These are phyloP conservation scores for Heliconius ethilla DNA, from an alignment of 2,888 invertebrate genomes.

Conservation along the genomic window DNA sequence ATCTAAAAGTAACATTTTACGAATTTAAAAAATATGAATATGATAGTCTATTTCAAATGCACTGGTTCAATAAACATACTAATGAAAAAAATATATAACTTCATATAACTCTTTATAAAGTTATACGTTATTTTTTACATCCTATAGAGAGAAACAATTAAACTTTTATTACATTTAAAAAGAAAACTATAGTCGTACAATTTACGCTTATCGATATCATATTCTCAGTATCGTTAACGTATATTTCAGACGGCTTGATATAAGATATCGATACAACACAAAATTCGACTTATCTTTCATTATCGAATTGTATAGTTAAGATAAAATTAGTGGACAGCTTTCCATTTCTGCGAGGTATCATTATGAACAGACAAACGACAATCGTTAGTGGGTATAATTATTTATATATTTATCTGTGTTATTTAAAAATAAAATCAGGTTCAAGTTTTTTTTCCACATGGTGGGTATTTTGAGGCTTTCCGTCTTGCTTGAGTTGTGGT, in stretches of 20 bases:
- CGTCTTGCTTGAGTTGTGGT: background rate
- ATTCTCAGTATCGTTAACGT: conserved; percentile 2
- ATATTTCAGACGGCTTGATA: conserved; percentile 11
- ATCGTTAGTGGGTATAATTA: background rate
- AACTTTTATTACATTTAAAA: background rate
- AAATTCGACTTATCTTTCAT: conserved; percentile 6
- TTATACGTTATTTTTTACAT: background rate
- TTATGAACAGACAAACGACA: background rate
- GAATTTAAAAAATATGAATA: no score
- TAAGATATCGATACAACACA: conserved; percentile 2
- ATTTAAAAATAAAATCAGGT: background rate
- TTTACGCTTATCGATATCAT: conserved; percentile 8
- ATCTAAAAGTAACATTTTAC: no score
- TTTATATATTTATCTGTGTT: background rate
- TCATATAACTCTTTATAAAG: background rate
- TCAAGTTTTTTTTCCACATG: background rate
- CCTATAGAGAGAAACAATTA: background rate
- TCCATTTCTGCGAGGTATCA: background rate
- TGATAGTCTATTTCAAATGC: background rate
- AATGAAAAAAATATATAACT: background rate
- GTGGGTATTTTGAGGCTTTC: background rate
- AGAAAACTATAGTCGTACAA: background rate
- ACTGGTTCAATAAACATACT: background rate
- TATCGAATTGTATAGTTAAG: conserved; percentile 12
- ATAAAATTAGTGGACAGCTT: conserved; percentile 7